Evolutionary conservation across 2,888 invertebrate species (phyloP).

Genomic region (Spialia ferax): DNA sequence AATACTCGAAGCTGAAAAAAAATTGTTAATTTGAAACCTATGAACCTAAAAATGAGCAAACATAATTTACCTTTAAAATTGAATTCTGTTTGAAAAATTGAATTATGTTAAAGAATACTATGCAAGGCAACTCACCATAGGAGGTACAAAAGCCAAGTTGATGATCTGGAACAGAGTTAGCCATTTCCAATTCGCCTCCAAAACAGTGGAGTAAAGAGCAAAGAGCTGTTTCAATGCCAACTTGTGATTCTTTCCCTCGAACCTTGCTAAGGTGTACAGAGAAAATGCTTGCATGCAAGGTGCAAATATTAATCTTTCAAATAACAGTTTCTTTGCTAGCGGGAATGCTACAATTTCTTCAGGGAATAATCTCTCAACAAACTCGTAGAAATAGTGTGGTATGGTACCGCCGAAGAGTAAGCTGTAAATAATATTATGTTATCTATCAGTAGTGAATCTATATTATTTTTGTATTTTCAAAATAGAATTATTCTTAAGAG

Average conservation of each 20-base stretch:
- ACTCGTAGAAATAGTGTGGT: slow-evolving; percentile 92
- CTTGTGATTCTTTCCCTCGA: slow-evolving; percentile 91
- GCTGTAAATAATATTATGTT: slow-evolving; percentile 65
- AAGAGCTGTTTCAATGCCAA: slow-evolving; percentile 88
- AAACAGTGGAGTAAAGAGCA: slow-evolving; percentile 88
- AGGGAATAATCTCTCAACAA: slow-evolving; percentile 87
- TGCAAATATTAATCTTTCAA: slow-evolving; percentile 91
- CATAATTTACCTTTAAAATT: too few relatives aligned
- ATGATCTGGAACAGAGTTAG: slow-evolving; percentile 91
- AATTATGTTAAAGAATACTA: too few relatives aligned
- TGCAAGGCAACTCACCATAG: slow-evolving; percentile 91
- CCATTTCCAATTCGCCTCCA: slow-evolving; percentile 92
- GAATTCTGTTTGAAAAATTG: too few relatives aligned
- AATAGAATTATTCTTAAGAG: background rate
- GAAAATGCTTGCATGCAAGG: slow-evolving; percentile 91
- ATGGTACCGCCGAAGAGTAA: slow-evolving; percentile 93
- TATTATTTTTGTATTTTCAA: background rate
- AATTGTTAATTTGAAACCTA: too few relatives aligned
- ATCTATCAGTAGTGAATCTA: too few relatives aligned
- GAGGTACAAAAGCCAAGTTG: slow-evolving; percentile 92
- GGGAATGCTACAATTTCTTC: slow-evolving; percentile 85
- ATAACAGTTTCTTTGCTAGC: slow-evolving; percentile 87
- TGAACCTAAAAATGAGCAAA: too few relatives aligned
- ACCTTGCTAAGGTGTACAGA: slow-evolving; percentile 90
- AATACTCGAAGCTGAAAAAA: too few relatives aligned